These are phyloP conservation scores for Hippocampus kuda DNA, from an alignment of 2,797 vertebrate species.

Conservation along the genomic window DNA sequence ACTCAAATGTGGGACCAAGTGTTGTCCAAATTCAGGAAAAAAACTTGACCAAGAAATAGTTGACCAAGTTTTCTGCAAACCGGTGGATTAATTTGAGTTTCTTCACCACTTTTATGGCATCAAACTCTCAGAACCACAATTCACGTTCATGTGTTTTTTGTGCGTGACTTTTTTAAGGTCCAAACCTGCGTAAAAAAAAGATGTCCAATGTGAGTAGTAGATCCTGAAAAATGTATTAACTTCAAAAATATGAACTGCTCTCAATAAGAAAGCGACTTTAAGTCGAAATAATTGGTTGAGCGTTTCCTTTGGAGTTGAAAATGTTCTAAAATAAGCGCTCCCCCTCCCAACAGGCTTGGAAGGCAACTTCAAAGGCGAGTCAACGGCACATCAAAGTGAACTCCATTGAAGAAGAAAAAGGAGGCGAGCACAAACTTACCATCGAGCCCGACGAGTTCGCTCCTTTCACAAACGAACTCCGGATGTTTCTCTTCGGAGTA, in stretches of 20 bases:
- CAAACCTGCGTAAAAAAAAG: background rate
- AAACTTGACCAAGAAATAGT: background rate
- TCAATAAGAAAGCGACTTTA: background rate
- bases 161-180: background rate
- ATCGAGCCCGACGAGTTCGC: constrained; percentile 69
- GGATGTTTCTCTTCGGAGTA: background rate
- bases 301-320: background rate
- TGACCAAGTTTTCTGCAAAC: background rate
- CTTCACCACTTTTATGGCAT: background rate
- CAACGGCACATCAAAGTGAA: constrained; percentile 74
- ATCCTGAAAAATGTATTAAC: background rate
- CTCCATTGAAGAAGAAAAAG: constrained; percentile 24
- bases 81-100: background rate
- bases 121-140: background rate
- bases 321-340: background rate
- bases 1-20: background rate
- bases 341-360: constrained; percentile 8
- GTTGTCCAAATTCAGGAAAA: background rate
- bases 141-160: too few species aligned
- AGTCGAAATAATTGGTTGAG: background rate
- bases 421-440: constrained; percentile 75
- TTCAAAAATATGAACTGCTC: constrained; percentile 2
- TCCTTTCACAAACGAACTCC: constrained; percentile 26
- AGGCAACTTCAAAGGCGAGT: constrained; percentile 70
- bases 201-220: background rate